These are phyloP conservation scores for Cichlasoma orientale DNA, from an alignment of 2,797 vertebrate species.

Conservation along the genomic window DNA sequence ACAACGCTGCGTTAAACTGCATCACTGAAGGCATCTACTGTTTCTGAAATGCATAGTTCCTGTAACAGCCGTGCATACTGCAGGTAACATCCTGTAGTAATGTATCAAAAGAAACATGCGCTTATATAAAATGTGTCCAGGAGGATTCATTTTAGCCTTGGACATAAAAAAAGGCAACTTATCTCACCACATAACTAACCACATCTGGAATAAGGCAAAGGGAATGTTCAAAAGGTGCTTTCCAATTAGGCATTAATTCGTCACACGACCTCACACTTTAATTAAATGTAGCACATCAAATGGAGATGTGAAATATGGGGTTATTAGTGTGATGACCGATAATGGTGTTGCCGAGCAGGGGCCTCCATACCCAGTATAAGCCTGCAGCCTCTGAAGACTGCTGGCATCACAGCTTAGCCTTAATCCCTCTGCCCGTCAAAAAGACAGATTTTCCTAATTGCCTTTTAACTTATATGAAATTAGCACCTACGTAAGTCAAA, in stretches of 20 bases:
- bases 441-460: conserved; percentile 82
- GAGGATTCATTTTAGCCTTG: conserved; percentile 4
- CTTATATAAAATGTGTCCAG: background rate
- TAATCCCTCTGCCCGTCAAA: conserved; percentile 81
- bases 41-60: background rate
- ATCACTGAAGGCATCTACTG: conserved; percentile 4
- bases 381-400: conserved; percentile 62
- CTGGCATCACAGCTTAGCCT: conserved; percentile 73
- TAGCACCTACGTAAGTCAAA: conserved; percentile 77
- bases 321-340: conserved; percentile 86
- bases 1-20: background rate
- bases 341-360: conserved; percentile 70
- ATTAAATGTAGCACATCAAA: conserved; percentile 83
- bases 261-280: conserved; percentile 80
- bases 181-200: conserved; percentile 52
- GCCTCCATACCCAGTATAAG: conserved; percentile 52
- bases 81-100: background rate
- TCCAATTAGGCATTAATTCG: conserved; percentile 81
- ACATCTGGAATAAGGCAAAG: conserved; percentile 55
- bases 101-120: background rate
- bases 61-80: background rate
- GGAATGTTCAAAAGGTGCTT: conserved; percentile 74
- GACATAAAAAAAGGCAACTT: conserved; percentile 20
- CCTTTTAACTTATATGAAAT: conserved; percentile 84
- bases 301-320: conserved; percentile 78